Evolutionary conservation across 1,140 invertebrate genomes (phyloP).

Genomic region (Halyomorpha halys): DNA sequence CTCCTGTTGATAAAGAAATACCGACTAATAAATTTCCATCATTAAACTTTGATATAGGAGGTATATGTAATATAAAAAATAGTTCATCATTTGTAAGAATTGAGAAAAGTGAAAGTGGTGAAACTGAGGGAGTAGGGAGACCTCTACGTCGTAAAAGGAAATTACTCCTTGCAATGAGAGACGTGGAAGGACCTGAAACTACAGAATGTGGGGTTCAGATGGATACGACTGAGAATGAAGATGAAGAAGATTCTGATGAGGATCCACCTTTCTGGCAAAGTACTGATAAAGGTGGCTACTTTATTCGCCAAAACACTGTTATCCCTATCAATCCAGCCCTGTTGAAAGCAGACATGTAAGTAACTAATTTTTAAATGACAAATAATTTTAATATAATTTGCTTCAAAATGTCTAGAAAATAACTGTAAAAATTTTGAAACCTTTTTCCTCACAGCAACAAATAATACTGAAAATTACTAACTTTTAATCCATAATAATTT

Average conservation of each 20-base stretch:
- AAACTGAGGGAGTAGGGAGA: slow-evolving; percentile 25
- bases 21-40: slow-evolving; percentile 22
- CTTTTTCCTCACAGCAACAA: no score
- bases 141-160: slow-evolving; percentile 27
- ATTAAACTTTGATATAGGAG: slow-evolving; percentile 27
- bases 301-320: slow-evolving; percentile 30
- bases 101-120: slow-evolving; percentile 29
- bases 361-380: not conserved
- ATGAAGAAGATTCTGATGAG: slow-evolving; percentile 30
- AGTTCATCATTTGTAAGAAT: slow-evolving; percentile 20
- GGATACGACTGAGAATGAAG: slow-evolving; percentile 1
- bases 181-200: slow-evolving; percentile 21
- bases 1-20: slow-evolving; percentile 7
- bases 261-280: slow-evolving; percentile 33
- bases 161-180: slow-evolving; percentile 28
- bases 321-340: slow-evolving; percentile 9
- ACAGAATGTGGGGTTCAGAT: slow-evolving; percentile 20
- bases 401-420: no score
- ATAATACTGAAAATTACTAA: no score
- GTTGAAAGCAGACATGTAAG: not conserved
- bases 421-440: no score
- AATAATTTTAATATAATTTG: no score
- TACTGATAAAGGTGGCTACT: slow-evolving; percentile 28
- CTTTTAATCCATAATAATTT: no score
- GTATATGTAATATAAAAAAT: slow-evolving; percentile 16